Evolutionary conservation across 2,888 invertebrate species (phyloP), one percentile per base, ranked within the genome.

Genomic region (Perizoma flavofasciatum): DNA sequence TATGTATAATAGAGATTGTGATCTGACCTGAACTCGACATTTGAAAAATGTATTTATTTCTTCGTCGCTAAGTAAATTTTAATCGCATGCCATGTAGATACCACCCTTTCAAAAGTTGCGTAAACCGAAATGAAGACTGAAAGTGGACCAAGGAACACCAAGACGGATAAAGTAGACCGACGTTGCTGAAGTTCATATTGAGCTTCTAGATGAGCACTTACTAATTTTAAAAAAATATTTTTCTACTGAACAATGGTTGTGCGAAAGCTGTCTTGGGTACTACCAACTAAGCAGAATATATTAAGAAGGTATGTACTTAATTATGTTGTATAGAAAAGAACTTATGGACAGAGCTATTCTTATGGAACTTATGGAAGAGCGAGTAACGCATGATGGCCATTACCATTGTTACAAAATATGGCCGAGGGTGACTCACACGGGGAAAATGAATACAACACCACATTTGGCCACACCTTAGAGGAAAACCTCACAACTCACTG

Each of bases 401-500:
- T 11, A 47, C 49, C 45, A 49, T 59, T 59, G 59, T 54, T 54
- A 41, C 40, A 49, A 52, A 41, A 54, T 46, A 52, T 48, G 54
- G 56, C 40, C 43, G 0, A 37, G 1, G 40, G 46, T 62, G 60
- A 65, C 2, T 65, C 59, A 60, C 53, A 54, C n/a, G 61, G 62
- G 65, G 60, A 47, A 55, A 62, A 65, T n/a, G 22, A 46, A 49
- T 43, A 41, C 43, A 8, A 44, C 39, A 11, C 46, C 50, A 49
- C 40, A 49, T 59, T 39, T 44, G 33, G 39, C 49, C 51, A 52
- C 49, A 55, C 33, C 52, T 59, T 55, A 35, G 44, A 61, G 65
- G 66, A 63, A 63, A 69, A 67, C 41, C 44, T 48, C 54, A 44
- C 9, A 44, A 44, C 47, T 45, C 40, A 55, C 8, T 63, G 63